A percentile compares a stretch with the other conserved stretches of the same genome.
phyloP scores from a whole-genome alignment of 2,797 vertebrate species.

The Nothura maculosa region DNA sequence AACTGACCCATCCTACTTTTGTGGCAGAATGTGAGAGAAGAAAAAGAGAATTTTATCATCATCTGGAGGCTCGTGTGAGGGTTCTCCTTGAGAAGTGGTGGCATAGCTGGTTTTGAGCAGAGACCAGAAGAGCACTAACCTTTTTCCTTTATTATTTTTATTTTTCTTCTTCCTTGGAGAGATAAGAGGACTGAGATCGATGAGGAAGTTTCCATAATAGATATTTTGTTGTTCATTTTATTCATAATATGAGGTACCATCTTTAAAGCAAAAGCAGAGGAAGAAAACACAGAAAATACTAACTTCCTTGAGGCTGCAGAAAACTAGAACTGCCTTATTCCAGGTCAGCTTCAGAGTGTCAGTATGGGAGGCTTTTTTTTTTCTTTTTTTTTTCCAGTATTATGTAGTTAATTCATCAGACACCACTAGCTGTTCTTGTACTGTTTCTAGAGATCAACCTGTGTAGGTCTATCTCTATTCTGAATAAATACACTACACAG shows the following conservation, averaged over 20 bases:
- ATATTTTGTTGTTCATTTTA: not conserved
- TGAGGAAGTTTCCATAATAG: not conserved
- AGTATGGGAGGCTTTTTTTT: not conserved
- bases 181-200: not conserved
- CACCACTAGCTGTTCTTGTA: not conserved
- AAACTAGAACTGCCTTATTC: not conserved
- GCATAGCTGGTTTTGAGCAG: fast-evolving
- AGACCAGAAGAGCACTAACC: not conserved
- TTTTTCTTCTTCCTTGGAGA: not conserved
- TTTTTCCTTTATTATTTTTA: not conserved
- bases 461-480: not conserved
- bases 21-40: not conserved
- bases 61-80: not conserved
- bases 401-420: not conserved
- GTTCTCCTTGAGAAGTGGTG: not conserved
- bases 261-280: not conserved
- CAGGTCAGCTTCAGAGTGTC: not conserved
- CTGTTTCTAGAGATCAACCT: not conserved
- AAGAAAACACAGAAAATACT: not conserved
- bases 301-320: not conserved
- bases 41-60: not conserved
- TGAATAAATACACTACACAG: not conserved
- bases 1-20: not conserved
- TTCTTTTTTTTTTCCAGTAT: not conserved
- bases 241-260: not conserved